These are phyloP conservation scores for Pangasius djambal DNA, from an alignment of 2,797 vertebrate species.

Conservation along the genomic window DNA sequence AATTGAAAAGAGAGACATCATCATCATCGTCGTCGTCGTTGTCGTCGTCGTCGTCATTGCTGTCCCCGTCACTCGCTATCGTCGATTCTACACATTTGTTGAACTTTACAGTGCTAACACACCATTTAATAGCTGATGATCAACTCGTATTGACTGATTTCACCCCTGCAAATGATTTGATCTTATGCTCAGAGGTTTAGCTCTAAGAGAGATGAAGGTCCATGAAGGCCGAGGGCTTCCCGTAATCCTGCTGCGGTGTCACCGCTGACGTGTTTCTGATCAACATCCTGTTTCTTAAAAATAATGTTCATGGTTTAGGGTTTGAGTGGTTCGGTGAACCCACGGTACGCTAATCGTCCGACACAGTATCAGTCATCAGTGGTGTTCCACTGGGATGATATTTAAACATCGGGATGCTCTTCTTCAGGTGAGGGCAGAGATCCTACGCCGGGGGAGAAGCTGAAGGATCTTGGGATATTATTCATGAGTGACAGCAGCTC, in stretches of 20 bases:
- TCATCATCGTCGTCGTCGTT: neutral
- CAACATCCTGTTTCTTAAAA: neutral
- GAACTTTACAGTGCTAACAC: neutral
- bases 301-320: neutral
- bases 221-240: neutral
- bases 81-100: neutral
- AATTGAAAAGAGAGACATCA: neutral
- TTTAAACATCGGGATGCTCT: neutral
- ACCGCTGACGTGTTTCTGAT: neutral
- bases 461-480: neutral
- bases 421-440: neutral
- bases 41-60: neutral
- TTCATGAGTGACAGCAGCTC: neutral
- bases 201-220: neutral
- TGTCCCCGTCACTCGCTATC: too few relatives aligned
- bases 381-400: neutral
- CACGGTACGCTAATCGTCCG: neutral
- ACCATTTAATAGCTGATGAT: neutral
- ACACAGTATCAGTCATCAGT: accelerated
- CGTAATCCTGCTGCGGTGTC: neutral
- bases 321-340: neutral
- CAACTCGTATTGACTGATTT: neutral
- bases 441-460: neutral
- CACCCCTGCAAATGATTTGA: neutral
- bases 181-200: neutral